A percentile compares a stretch with the other conserved stretches of the same genome.
phyloP scores from a whole-genome alignment of 23 tunicate genomes.

The Trididemnum miniatum region DNA sequence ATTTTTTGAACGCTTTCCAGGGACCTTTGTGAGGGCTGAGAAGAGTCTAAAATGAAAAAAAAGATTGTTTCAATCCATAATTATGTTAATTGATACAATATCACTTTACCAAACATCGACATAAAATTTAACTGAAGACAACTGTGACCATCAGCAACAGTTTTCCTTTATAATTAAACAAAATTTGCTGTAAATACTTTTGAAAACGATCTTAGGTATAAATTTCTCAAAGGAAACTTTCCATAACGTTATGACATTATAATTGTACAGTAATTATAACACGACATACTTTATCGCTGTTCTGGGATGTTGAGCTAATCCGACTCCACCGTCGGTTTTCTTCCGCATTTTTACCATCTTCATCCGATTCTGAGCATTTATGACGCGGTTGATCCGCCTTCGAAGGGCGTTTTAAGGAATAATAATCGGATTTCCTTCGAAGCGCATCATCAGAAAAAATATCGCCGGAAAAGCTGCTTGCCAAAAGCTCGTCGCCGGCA shows the following conservation, averaged over 20 bases:
- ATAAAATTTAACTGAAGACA: no score
- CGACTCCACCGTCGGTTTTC: constrained; percentile 54
- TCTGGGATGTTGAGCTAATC: constrained; percentile 54
- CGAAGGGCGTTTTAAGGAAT: not conserved
- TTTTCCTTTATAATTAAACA: no score
- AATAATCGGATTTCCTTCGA: not conserved
- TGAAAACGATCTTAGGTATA: no score
- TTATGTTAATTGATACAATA: no score
- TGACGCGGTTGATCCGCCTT: not conserved
- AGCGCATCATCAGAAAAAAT: not conserved
- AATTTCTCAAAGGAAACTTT: no score
- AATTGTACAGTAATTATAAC: no score
- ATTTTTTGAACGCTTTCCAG: constrained; percentile 65
- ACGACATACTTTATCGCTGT: constrained; percentile 68
- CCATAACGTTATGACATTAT: no score
- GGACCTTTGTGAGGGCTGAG: constrained; percentile 57
- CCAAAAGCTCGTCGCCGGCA: constrained; percentile 30
- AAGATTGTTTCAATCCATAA: no score
- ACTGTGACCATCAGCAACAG: no score
- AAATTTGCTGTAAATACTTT: no score
- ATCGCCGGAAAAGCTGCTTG: not conserved
- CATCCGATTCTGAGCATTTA: not conserved
- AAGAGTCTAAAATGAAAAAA: constrained; percentile 29
- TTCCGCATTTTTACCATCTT: constrained; percentile 15
- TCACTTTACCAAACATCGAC: no score